Percentiles rank a stretch among this genome's conserved stretches.
Conservation (phyloP, 2,888 invertebrate genomes). For the Drosophila silvestris region DNA sequence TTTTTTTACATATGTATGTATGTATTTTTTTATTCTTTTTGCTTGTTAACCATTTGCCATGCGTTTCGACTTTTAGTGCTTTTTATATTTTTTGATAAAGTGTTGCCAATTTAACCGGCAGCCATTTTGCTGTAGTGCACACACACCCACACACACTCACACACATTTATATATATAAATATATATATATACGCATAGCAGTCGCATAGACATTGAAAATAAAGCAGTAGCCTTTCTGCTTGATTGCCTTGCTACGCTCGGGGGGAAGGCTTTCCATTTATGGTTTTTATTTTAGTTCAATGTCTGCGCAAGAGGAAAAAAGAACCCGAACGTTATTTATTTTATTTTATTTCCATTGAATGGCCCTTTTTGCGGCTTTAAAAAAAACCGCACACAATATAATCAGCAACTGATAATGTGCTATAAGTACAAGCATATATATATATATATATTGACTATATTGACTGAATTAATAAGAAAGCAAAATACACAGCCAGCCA, state of each 20-base stretch:
- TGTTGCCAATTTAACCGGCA: constrained; percentile 79
- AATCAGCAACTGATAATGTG: constrained; percentile 68
- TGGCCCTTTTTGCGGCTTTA: constrained; percentile 62
- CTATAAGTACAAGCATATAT: constrained; percentile 9
- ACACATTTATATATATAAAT: background rate
- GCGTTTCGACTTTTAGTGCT: constrained; percentile 77
- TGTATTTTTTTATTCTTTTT: constrained; percentile 18
- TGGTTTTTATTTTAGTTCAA: constrained; percentile 73
- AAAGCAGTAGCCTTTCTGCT: constrained; percentile 72
- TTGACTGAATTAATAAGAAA: constrained; percentile 38
- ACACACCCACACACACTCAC: constrained; percentile 25
- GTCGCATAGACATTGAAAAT: constrained; percentile 52
- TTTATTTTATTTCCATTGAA: constrained; percentile 61
- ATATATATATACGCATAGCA: constrained; percentile 6
- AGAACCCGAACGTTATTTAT: constrained; percentile 35
- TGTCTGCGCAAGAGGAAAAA: constrained; percentile 34
- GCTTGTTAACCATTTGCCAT: constrained; percentile 60
- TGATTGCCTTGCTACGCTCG: constrained; percentile 59
- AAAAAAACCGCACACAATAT: constrained; percentile 43
- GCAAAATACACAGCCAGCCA: background rate
- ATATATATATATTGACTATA: constrained; percentile 26
- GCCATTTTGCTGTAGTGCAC: constrained; percentile 65
- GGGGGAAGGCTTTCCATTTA: constrained; percentile 48
- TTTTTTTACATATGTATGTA: constrained; percentile 15
- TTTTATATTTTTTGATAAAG: constrained; percentile 80